Conservation (phyloP, 2,888 invertebrate genomes). For the Lochmaea capreae region DNA sequence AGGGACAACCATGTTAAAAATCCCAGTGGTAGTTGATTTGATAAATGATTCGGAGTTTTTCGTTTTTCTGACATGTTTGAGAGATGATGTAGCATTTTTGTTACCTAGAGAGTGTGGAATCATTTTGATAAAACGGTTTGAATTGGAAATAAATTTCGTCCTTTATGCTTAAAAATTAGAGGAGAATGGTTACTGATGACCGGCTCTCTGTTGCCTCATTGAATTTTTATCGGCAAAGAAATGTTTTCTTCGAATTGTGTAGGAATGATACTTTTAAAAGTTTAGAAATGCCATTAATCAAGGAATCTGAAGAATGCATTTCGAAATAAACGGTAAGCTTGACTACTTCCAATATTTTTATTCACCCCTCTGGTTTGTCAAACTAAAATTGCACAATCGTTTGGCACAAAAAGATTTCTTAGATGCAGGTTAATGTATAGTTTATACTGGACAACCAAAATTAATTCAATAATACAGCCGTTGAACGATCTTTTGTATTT, state of each 20-base stretch:
- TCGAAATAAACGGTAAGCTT: neutral
- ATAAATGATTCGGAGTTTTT: slow-evolving; percentile 24
- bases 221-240: slow-evolving; percentile 1
- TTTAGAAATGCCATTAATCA: neutral
- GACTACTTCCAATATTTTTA: neutral
- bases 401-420: too few species aligned
- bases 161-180: slow-evolving; percentile 14
- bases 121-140: slow-evolving; percentile 16
- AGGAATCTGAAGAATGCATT: neutral
- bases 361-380: too few species aligned
- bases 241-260: neutral
- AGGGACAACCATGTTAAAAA: slow-evolving; percentile 12
- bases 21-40: slow-evolving; percentile 17
- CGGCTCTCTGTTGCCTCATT: slow-evolving; percentile 10
- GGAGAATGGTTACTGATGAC: slow-evolving; percentile 2
- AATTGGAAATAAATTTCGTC: slow-evolving; percentile 16
- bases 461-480: too few species aligned
- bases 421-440: too few species aligned
- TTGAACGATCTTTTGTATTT: too few species aligned
- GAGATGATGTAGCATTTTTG: slow-evolving; percentile 24
- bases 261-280: neutral
- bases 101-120: slow-evolving; percentile 21
- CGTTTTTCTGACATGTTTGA: slow-evolving; percentile 24
- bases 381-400: too few species aligned
- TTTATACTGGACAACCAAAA: too few species aligned